These are phyloP conservation scores for Tauraco erythrolophus DNA, from an alignment of 2,113 vertebrate genomes.

Conservation along the genomic window DNA sequence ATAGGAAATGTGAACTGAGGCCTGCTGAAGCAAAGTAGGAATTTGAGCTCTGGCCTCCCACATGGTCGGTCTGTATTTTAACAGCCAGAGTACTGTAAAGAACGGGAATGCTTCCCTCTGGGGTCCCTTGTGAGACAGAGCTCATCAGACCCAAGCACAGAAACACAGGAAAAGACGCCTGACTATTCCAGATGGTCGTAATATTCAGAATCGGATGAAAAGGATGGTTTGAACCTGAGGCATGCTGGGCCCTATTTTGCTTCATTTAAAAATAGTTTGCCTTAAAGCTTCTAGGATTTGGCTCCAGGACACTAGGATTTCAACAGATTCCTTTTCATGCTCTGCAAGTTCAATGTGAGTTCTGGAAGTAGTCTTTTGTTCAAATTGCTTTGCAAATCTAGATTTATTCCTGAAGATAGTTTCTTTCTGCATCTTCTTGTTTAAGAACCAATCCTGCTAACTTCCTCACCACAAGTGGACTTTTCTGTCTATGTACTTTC, in stretches of 20 bases:
- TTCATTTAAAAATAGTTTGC: slow-evolving; percentile 26
- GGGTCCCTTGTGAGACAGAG: not conserved
- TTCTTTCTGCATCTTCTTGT: not conserved
- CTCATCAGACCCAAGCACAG: slow-evolving; percentile 7
- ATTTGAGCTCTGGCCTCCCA: slow-evolving; percentile 40
- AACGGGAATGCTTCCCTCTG: not conserved
- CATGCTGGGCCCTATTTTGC: not conserved
- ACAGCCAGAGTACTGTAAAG: slow-evolving; percentile 37
- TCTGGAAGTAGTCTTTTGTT: not conserved
- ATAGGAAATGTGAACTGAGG: not conserved
- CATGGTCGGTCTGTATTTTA: slow-evolving; percentile 41
- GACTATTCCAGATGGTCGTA: slow-evolving; percentile 40
- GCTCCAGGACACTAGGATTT: not conserved
- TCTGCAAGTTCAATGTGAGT: not conserved
- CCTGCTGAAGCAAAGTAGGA: slow-evolving; percentile 1
- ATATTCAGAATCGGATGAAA: not conserved
- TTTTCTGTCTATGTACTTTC: not conserved
- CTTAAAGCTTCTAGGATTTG: not conserved
- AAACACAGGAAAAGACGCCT: slow-evolving; percentile 25
- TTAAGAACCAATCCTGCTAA: not conserved
- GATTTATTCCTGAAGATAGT: not conserved
- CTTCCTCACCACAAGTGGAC: not conserved
- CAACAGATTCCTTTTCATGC: not conserved
- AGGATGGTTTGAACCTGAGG: not conserved
- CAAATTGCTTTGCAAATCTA: not conserved